A percentile compares a stretch with the other conserved stretches of the same genome.
Conservation (phyloP, 1,140 invertebrate species). For the Heliothis subflexa region DNA sequence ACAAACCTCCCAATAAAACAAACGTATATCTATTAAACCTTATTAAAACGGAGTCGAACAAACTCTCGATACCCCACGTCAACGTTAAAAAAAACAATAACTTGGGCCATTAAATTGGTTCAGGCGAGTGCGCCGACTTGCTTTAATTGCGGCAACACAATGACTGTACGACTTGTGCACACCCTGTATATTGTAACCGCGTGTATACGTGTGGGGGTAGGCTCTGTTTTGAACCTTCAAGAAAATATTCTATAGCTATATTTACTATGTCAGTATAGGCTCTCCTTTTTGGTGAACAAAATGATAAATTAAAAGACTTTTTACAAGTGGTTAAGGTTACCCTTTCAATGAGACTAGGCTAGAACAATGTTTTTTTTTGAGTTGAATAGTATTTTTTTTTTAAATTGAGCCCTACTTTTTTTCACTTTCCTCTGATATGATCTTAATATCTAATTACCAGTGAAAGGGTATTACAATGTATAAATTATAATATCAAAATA, state of each 20-base stretch:
- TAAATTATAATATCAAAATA: too few species aligned
- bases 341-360: not conserved
- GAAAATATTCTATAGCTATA: not conserved
- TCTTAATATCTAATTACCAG: too few species aligned
- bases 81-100: conserved; percentile 78
- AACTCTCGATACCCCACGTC: conserved; percentile 44
- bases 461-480: too few species aligned
- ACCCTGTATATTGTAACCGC: conserved; percentile 50
- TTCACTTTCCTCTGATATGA: too few species aligned
- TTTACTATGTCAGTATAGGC: too few species aligned
- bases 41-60: conserved; percentile 26
- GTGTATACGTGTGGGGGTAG: not conserved
- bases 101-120: conserved; percentile 78
- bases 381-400: too few species aligned
- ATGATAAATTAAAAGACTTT: too few species aligned
- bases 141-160: conserved; percentile 75
- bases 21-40: conserved; percentile 32
- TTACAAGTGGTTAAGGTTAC: too few species aligned
- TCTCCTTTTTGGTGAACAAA: too few species aligned
- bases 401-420: too few species aligned
- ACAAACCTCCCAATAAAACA: conserved; percentile 14
- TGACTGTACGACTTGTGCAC: conserved; percentile 61
- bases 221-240: not conserved
- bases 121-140: conserved; percentile 68
- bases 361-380: not conserved